These are phyloP conservation scores for Dryobates pubescens DNA, from an alignment of 2,797 vertebrate species.

Conservation along the genomic window DNA sequence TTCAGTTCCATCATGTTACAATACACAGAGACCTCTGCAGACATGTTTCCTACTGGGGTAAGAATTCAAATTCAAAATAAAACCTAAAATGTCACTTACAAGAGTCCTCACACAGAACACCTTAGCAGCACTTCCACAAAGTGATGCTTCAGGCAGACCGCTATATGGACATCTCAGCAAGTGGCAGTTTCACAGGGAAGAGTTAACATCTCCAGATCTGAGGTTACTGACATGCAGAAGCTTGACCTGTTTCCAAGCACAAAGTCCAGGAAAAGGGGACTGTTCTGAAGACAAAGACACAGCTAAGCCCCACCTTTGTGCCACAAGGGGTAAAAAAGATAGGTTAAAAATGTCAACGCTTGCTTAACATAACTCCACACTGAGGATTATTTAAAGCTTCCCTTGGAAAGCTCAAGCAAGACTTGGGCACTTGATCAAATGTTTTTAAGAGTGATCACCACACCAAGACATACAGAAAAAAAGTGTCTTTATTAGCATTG, in stretches of 20 bases:
- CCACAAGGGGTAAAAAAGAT: neutral
- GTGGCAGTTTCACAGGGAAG: neutral
- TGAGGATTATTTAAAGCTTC: neutral
- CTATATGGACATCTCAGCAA: neutral
- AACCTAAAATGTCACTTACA: neutral
- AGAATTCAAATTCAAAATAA: neutral
- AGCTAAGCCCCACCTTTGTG: neutral
- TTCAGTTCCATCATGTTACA: neutral
- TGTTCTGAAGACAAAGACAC: neutral
- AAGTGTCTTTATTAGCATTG: constrained; percentile 82
- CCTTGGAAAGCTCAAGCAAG: neutral
- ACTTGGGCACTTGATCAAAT: neutral
- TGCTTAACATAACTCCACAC: neutral
- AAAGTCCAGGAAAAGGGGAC: neutral
- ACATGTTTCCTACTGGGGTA: fast-evolving
- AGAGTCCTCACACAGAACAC: neutral
- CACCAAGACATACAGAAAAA: constrained; percentile 60
- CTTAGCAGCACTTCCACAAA: neutral
- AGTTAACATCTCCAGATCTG: neutral
- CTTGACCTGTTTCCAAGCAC: neutral
- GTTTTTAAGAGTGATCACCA: neutral
- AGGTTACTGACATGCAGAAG: neutral
- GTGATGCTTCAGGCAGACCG: fast-evolving
- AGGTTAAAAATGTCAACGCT: too few species aligned
- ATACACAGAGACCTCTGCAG: neutral